Evolutionary conservation across 2,797 vertebrate species (phyloP), one percentile per base, ranked within the genome.

Genomic region (Percopsis omiscomaycus): DNA sequence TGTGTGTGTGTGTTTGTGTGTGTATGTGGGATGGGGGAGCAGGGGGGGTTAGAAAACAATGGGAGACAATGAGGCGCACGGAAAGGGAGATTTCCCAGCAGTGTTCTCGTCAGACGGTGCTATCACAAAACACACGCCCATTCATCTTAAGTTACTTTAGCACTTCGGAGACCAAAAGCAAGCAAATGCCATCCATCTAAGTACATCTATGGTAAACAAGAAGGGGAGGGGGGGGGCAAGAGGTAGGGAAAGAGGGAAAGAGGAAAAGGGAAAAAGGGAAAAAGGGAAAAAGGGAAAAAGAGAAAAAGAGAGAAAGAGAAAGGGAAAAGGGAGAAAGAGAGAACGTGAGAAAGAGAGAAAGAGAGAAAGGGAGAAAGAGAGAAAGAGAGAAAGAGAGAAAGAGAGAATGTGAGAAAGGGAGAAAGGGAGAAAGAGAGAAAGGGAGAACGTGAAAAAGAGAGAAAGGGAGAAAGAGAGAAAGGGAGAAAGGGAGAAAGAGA

Each of bases 161-260:
- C 74, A 74, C 84, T 79, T 82, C 46, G 49, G 84, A 84, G 81
- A 80, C 83, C 66, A 3, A 71, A 71, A 68, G 68, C 71, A 55
- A 79, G 79, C 80, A 68, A 81, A 78, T 32, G 22, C 56, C 78
- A 88, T 88, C 82, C 74, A 86, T 88, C 84, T 88, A 73, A 37
- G 70, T 66, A 73, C 64, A 30, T 29, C 55, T 65, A 47, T 30
- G 46, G 82, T 73, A 84, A 88, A 88, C 75, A 81, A 80, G 68
- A 68, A 74, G 59, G 67, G 57, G 75, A 47, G 68, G 62, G 11
- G 64, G 9, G 61, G 50, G 42, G 15, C 3, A 28, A 27, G 5
- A 9, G 9, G 37, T 46, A 42, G 32, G 37, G 52, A 32, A 30
- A 49, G 22, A 49, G 27, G 46, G 8, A 42, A 46, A 27, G 12